A percentile compares a stretch with the other conserved stretches of the same genome.
Evolutionary conservation across 2,888 invertebrate species (phyloP).

Genomic region (Eueremaeus valkanovi): DNA sequence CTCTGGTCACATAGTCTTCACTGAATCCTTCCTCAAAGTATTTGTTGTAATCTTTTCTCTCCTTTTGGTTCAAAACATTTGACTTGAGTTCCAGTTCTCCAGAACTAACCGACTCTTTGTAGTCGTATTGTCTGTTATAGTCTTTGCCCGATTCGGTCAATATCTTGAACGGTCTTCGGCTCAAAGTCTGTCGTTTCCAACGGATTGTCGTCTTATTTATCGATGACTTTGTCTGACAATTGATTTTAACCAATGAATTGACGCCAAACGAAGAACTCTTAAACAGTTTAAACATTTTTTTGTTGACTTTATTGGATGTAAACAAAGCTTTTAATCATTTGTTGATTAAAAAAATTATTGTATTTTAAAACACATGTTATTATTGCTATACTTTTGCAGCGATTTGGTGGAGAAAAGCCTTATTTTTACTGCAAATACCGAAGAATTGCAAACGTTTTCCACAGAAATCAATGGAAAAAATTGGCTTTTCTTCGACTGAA

Average conservation of each 20-base stretch:
- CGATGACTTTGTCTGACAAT: neutral
- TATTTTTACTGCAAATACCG: no score
- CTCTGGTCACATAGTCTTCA: neutral
- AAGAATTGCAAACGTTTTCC: no score
- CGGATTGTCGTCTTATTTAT: neutral
- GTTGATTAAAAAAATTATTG: no score
- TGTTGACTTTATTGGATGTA: no score
- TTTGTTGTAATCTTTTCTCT: neutral
- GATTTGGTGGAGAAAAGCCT: no score
- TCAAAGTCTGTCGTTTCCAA: neutral
- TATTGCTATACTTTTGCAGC: no score
- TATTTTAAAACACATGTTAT: no score
- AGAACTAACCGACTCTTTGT: neutral
- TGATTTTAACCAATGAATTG: neutral
- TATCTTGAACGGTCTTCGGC: neutral
- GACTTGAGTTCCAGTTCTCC: neutral
- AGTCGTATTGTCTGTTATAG: neutral
- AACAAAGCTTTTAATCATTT: no score
- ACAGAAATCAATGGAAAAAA: no score
- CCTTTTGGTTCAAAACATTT: neutral
- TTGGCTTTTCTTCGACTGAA: no score
- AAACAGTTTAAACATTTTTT: neutral
- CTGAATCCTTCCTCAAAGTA: conserved; percentile 16
- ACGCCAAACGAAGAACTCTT: neutral
- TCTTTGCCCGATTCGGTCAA: conserved; percentile 28